These are phyloP conservation scores for Listronotus bonariensis DNA, from an alignment of 1,140 invertebrate species.

Conservation along the genomic window DNA sequence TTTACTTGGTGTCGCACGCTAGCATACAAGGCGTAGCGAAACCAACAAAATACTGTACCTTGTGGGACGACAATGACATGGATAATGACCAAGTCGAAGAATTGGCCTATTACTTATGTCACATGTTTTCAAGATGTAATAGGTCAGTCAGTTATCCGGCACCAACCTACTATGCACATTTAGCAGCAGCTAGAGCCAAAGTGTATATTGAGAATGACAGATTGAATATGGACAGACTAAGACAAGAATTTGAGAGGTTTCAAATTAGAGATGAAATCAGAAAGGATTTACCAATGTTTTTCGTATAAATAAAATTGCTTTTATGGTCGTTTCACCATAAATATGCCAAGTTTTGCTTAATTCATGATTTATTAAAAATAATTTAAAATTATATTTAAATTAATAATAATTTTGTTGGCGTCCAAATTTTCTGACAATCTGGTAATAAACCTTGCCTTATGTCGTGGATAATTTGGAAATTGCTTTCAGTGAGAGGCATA, in stretches of 20 bases:
- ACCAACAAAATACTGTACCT: conserved; percentile 86
- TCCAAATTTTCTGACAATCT: too few species aligned
- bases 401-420: too few species aligned
- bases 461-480: too few species aligned
- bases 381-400: too few species aligned
- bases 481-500: too few species aligned
- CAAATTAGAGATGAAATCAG: conserved; percentile 43
- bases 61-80: conserved; percentile 77
- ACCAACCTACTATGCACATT: conserved; percentile 92
- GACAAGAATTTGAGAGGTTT: conserved; percentile 35
- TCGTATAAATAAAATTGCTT: conserved; percentile 42
- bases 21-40: conserved; percentile 82
- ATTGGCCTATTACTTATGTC: conserved; percentile 85
- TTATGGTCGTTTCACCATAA: not conserved
- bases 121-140: conserved; percentile 85
- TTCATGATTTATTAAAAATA: too few species aligned
- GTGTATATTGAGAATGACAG: conserved; percentile 47
- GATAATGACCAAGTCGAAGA: conserved; percentile 76
- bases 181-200: conserved; percentile 79
- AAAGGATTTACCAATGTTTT: conserved; percentile 50
- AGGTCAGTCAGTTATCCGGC: conserved; percentile 90
- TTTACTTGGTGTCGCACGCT: conserved; percentile 72
- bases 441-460: too few species aligned
- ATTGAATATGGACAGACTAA: conserved; percentile 41
- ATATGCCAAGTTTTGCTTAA: too few species aligned